Evolutionary conservation across 2,113 vertebrate genomes (phyloP).

Genomic region (Macquaria ambigua): DNA sequence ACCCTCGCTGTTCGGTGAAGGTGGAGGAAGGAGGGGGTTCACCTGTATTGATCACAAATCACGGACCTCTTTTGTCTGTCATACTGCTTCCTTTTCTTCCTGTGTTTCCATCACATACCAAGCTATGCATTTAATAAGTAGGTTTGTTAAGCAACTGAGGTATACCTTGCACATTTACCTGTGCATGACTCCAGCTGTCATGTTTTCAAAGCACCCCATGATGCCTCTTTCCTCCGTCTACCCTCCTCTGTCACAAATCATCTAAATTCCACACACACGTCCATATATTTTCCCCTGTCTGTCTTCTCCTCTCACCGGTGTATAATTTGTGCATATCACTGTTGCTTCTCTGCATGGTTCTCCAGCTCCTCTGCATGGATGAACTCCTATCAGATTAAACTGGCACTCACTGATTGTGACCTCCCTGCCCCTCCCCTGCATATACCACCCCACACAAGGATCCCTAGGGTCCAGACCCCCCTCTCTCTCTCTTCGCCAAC

Average conservation of each 20-base stretch:
- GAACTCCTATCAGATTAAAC: conserved; percentile 79
- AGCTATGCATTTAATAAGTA: conserved; percentile 13
- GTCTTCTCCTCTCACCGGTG: conserved; percentile 57
- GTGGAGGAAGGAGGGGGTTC: conserved; percentile 24
- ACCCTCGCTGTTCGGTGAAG: conserved; percentile 70
- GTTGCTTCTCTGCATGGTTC: conserved; percentile 72
- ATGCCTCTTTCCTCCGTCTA: conserved; percentile 28
- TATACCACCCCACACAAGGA: conserved; percentile 53
- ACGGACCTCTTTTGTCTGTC: background rate
- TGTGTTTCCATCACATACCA: background rate
- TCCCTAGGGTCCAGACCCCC: conserved; percentile 54
- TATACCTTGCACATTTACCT: conserved; percentile 45
- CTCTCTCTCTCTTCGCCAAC: conserved; percentile 36
- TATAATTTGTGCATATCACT: conserved; percentile 79
- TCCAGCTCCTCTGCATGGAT: conserved; percentile 78
- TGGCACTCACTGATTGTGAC: conserved; percentile 67
- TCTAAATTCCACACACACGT: conserved; percentile 72
- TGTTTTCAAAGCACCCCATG: conserved; percentile 64
- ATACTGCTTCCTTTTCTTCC: background rate
- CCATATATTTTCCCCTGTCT: conserved; percentile 55
- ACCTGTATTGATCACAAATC: conserved; percentile 53
- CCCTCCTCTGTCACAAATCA: conserved; percentile 56
- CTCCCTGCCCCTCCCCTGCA: conserved; percentile 46
- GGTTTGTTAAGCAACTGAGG: conserved; percentile 41
- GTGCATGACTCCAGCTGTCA: conserved; percentile 49